Conservation (phyloP, 92 coral and sea anemone genomes). For the Plumapathes pennacea region DNA sequence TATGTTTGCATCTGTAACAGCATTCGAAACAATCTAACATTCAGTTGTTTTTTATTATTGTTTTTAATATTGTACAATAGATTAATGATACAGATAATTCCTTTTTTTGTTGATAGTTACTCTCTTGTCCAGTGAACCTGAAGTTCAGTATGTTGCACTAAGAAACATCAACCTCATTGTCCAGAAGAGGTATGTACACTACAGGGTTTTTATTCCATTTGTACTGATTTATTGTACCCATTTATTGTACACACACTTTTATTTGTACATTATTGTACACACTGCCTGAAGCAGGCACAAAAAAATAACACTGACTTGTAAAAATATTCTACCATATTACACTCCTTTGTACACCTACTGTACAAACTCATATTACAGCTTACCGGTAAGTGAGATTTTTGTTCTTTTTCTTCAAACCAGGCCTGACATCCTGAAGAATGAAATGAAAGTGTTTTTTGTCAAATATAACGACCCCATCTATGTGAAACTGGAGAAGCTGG, state of each 20-base stretch:
- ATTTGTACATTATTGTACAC: neutral
- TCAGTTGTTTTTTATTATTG: too few relatives aligned
- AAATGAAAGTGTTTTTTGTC: constrained; percentile 99
- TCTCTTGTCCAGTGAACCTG: constrained; percentile 95
- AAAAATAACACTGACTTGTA: too few relatives aligned
- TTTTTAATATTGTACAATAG: neutral
- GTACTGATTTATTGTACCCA: too few relatives aligned
- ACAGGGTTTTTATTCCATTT: too few relatives aligned
- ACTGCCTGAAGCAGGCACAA: too few relatives aligned
- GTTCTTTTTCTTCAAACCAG: constrained; percentile 39
- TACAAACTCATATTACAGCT: neutral
- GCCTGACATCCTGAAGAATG: constrained; percentile 92
- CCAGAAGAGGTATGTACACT: constrained; percentile 75
- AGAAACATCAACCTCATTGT: constrained; percentile 98
- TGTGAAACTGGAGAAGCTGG: constrained; percentile 96
- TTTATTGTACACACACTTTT: too few relatives aligned
- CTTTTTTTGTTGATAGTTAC: constrained; percentile 53
- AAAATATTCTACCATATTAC: too few relatives aligned
- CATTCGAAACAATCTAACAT: too few relatives aligned
- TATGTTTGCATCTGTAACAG: too few relatives aligned
- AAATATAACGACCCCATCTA: constrained; percentile 99
- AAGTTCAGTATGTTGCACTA: constrained; percentile 98
- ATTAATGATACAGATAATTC: neutral
- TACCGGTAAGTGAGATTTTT: neutral
- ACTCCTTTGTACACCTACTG: neutral